A percentile compares a stretch with the other conserved stretches of the same genome.
Evolutionary conservation across 2,888 invertebrate genomes (phyloP).

Genomic region (Drosophila emarginata): DNA sequence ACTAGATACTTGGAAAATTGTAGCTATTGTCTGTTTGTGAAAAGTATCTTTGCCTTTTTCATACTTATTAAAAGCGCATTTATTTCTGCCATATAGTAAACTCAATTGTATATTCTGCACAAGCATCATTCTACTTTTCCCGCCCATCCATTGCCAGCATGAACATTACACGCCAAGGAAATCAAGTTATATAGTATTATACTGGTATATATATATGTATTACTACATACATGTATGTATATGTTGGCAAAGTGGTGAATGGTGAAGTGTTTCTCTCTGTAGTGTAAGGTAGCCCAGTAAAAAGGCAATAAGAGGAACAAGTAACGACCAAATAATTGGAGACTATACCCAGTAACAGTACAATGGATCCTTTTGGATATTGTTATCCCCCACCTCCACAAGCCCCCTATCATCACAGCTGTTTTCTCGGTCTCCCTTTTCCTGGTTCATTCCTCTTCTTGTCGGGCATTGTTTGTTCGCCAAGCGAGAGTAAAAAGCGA

Average conservation of each 20-base stretch:
- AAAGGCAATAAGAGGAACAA: slow-evolving; percentile 48
- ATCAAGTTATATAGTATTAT: slow-evolving; percentile 5
- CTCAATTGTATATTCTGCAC: slow-evolving; percentile 46
- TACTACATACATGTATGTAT: background rate
- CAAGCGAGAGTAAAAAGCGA: slow-evolving; percentile 29
- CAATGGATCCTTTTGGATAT: slow-evolving; percentile 49
- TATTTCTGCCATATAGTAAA: slow-evolving; percentile 45
- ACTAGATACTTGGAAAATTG: background rate
- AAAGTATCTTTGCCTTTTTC: slow-evolving; percentile 2
- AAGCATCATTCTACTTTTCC: slow-evolving; percentile 41
- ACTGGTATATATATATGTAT: background rate
- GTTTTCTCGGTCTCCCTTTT: background rate
- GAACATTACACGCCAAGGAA: background rate
- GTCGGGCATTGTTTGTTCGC: slow-evolving; percentile 2
- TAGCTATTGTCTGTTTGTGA: background rate
- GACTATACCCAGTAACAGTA: slow-evolving; percentile 31
- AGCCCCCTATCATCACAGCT: background rate
- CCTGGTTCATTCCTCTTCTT: slow-evolving; percentile 14
- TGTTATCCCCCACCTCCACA: slow-evolving; percentile 19
- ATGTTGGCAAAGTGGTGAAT: background rate
- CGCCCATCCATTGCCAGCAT: slow-evolving; percentile 9
- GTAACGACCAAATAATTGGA: slow-evolving; percentile 64
- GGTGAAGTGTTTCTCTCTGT: background rate
- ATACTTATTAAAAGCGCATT: slow-evolving; percentile 58
- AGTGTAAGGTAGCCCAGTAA: slow-evolving; percentile 24